phyloP scores from a whole-genome alignment of 2,888 invertebrate species.

The Chloroclysta siterata region DNA sequence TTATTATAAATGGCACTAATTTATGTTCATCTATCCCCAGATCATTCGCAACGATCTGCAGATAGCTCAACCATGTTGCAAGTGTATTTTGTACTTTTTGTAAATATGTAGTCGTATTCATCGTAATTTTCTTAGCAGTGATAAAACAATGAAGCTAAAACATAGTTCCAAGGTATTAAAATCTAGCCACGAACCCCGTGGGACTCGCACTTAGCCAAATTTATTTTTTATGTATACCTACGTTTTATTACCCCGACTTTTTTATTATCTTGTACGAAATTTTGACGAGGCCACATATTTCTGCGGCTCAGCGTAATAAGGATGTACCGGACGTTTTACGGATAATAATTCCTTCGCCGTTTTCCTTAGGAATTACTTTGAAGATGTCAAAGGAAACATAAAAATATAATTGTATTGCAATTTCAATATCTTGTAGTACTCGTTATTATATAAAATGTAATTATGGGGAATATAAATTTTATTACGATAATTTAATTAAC shows the following conservation, averaged over 20 bases:
- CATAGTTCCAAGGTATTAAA: neutral
- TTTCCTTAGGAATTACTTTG: conserved; percentile 1
- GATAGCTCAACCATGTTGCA: too few relatives aligned
- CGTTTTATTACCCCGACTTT: conserved; percentile 40
- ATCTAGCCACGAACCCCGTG: neutral
- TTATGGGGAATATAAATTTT: neutral
- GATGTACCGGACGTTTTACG: conserved; percentile 25
- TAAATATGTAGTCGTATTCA: too few relatives aligned
- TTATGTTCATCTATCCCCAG: too few relatives aligned
- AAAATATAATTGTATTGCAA: neutral
- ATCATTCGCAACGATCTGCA: too few relatives aligned
- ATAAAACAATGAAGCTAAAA: neutral
- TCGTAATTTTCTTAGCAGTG: too few relatives aligned
- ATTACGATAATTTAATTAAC: neutral
- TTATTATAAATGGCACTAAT: too few relatives aligned
- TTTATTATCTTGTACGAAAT: conserved; percentile 42
- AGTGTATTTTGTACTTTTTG: too few relatives aligned
- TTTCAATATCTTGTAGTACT: neutral
- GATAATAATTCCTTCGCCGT: conserved; percentile 18
- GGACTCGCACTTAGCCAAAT: conserved; percentile 4
- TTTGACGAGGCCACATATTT: conserved; percentile 41
- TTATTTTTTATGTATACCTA: conserved; percentile 1
- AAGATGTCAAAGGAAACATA: neutral
- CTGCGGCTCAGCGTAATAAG: conserved; percentile 26
- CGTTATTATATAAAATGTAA: neutral